A percentile compares a stretch with the other conserved stretches of the same genome.
Conservation (phyloP, 2,113 vertebrate species). For the Osmerus mordax region DNA sequence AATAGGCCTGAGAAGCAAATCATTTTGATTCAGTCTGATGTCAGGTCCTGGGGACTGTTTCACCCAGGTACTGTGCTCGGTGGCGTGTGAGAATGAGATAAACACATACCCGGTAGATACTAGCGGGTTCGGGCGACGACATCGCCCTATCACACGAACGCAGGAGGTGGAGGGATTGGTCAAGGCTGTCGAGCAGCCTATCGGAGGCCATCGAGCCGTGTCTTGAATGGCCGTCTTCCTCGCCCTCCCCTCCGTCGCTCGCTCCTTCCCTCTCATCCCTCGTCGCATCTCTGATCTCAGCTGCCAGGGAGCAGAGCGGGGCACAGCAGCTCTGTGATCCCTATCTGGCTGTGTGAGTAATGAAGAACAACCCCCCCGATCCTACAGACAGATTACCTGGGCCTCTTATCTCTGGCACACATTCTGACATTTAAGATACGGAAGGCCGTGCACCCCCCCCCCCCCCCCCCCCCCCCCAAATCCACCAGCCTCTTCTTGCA, state of each 20-base stretch:
- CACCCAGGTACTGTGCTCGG: too few relatives aligned
- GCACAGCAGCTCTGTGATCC: constrained; percentile 48
- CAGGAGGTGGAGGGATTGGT: constrained; percentile 45
- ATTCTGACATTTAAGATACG: constrained; percentile 53
- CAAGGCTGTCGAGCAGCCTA: constrained; percentile 62
- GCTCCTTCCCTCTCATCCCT: constrained; percentile 5
- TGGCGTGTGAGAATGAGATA: too few relatives aligned
- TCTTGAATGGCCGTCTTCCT: constrained; percentile 37
- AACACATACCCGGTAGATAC: too few relatives aligned
- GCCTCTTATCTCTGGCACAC: constrained; percentile 56
- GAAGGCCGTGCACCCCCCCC: constrained; percentile 26
- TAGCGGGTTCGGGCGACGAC: neutral
- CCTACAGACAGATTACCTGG: constrained; percentile 53
- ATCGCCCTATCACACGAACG: constrained; percentile 56
- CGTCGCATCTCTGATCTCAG: constrained; percentile 53
- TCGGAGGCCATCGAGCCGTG: constrained; percentile 55
- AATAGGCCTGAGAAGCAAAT: constrained; percentile 16
- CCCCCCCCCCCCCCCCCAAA: constrained; percentile 11
- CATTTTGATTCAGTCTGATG: too few relatives aligned
- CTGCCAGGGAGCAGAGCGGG: constrained; percentile 38
- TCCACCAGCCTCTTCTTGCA: constrained; percentile 16
- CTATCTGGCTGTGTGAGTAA: constrained; percentile 58
- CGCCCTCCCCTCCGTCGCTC: neutral
- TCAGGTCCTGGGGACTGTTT: too few relatives aligned
- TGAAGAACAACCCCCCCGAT: constrained; percentile 55